phyloP scores from a whole-genome alignment of 2,888 invertebrate genomes.

The Oxytorus armatus region DNA sequence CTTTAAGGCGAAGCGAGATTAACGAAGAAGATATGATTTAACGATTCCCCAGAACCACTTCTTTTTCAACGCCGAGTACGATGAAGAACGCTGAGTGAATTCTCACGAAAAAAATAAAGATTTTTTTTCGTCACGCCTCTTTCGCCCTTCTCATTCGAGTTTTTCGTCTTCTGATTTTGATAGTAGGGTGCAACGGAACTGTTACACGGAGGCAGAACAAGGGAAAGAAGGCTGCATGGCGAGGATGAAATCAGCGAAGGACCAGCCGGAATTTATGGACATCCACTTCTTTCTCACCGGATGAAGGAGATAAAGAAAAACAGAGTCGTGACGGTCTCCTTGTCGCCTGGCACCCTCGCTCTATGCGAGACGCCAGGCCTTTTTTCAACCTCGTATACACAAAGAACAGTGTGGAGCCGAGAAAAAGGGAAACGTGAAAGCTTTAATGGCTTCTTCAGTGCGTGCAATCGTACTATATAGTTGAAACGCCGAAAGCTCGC shows the following conservation, averaged over 20 bases:
- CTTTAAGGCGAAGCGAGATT: not conserved
- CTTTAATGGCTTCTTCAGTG: constrained; percentile 58
- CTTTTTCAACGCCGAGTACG: constrained; percentile 54
- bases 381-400: constrained; percentile 19
- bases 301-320: constrained; percentile 63
- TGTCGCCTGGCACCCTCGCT: constrained; percentile 53
- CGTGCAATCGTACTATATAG: constrained; percentile 6
- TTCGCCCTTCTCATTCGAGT: constrained; percentile 10
- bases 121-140: constrained; percentile 54
- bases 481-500: constrained; percentile 41
- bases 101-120: constrained; percentile 61
- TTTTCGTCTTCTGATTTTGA: constrained; percentile 45
- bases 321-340: constrained; percentile 62
- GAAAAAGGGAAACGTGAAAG: constrained; percentile 64
- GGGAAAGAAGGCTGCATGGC: constrained; percentile 8
- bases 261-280: constrained; percentile 61
- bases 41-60: constrained; percentile 27
- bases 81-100: constrained; percentile 61
- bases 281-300: constrained; percentile 49
- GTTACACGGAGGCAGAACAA: not conserved
- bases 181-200: constrained; percentile 40
- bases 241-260: constrained; percentile 58
- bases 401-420: constrained; percentile 44
- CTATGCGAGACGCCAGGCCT: constrained; percentile 32
- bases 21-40: constrained; percentile 54